phyloP scores from a whole-genome alignment of 2,113 vertebrate genomes.

The Boulengeromyrus knoepffleri region DNA sequence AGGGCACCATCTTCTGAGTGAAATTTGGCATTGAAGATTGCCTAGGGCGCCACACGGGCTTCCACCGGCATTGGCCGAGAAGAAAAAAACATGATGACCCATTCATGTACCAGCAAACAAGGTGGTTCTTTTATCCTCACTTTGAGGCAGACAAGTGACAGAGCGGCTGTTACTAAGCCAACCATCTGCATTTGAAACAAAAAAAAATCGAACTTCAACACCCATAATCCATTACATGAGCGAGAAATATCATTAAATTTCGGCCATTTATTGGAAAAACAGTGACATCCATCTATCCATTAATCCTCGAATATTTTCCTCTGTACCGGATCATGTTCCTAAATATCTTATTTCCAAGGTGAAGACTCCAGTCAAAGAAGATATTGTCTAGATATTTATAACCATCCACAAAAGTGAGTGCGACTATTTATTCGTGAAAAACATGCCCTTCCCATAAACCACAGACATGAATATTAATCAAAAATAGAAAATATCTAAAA shows the following conservation, averaged over 20 bases:
- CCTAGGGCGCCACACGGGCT: background rate
- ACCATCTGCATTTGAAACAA: background rate
- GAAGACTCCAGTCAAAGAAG: too few relatives aligned
- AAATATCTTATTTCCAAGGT: too few relatives aligned
- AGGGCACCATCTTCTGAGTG: background rate
- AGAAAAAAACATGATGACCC: background rate
- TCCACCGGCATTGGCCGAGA: background rate
- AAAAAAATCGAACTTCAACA: slow-evolving; percentile 15
- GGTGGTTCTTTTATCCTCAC: background rate
- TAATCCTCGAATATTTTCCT: too few relatives aligned
- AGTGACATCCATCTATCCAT: too few relatives aligned
- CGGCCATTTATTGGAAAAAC: too few relatives aligned
- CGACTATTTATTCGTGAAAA: too few relatives aligned
- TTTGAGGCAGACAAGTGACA: background rate
- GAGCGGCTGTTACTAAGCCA: slow-evolving; percentile 6
- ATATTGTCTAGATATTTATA: too few relatives aligned
- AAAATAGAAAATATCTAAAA: background rate
- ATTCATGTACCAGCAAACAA: background rate
- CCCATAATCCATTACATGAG: slow-evolving; percentile 12
- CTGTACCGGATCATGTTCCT: too few relatives aligned
- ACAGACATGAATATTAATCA: too few relatives aligned
- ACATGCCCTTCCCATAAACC: too few relatives aligned
- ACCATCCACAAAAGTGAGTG: too few relatives aligned
- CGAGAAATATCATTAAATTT: background rate
- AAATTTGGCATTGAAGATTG: background rate